Conservation (phyloP, 2,888 invertebrate genomes). For the Lasioglossum figueresi region DNA sequence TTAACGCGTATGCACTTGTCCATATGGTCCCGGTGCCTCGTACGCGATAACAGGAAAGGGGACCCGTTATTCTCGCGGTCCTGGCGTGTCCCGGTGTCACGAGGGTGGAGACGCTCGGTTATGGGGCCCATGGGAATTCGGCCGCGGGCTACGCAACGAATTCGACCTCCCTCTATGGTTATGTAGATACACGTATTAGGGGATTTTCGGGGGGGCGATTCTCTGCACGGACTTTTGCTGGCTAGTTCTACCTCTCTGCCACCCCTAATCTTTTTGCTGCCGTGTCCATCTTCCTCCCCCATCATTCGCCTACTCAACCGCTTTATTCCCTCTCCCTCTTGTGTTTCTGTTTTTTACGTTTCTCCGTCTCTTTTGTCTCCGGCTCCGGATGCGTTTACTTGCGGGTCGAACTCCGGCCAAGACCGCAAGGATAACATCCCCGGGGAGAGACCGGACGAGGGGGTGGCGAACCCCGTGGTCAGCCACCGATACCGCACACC, state of each 20-base stretch:
- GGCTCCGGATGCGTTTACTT: slow-evolving; percentile 51
- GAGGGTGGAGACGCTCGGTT: slow-evolving; percentile 75
- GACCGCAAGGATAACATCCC: slow-evolving; percentile 72
- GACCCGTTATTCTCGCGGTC: slow-evolving; percentile 57
- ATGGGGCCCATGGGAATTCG: slow-evolving; percentile 81
- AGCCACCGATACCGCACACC: slow-evolving; percentile 69
- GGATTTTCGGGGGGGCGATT: slow-evolving; percentile 62
- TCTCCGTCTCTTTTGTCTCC: slow-evolving; percentile 22
- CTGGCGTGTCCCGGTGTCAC: slow-evolving; percentile 55
- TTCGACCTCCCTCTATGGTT: slow-evolving; percentile 57
- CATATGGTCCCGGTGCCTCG: slow-evolving; percentile 71
- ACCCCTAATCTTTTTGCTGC: slow-evolving; percentile 30
- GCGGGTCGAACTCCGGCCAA: slow-evolving; percentile 58
- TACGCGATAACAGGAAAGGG: slow-evolving; percentile 71
- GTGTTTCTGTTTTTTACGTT: slow-evolving; percentile 2
- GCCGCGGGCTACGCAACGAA: slow-evolving; percentile 76
- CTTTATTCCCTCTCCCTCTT: slow-evolving; percentile 1
- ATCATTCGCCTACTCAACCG: background rate
- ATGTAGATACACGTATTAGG: slow-evolving; percentile 71
- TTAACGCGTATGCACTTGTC: slow-evolving; percentile 71
- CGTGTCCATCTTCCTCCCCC: slow-evolving; percentile 26
- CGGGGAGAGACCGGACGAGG: slow-evolving; percentile 62
- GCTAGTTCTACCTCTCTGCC: slow-evolving; percentile 16
- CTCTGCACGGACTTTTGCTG: slow-evolving; percentile 56
- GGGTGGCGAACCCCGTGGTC: slow-evolving; percentile 70